Conservation (phyloP, 2,113 vertebrate species). For the Chunga burmeisteri region DNA sequence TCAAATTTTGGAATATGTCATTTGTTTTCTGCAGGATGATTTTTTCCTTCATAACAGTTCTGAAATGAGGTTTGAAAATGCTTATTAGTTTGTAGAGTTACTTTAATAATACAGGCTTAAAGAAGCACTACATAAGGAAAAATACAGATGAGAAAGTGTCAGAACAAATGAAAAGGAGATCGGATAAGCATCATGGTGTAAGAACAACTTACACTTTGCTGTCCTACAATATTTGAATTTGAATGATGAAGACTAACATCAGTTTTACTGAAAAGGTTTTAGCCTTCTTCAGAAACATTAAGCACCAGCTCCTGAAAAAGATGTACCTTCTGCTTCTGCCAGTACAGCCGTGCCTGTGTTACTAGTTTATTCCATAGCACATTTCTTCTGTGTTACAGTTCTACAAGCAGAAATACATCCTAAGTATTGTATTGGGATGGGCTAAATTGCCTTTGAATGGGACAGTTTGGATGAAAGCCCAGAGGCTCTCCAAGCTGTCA, state of each 20-base stretch:
- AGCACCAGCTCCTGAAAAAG: background rate
- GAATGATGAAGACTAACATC: background rate
- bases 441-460: background rate
- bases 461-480: background rate
- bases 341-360: background rate
- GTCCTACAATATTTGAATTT: background rate
- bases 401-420: background rate
- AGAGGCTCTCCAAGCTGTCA: background rate
- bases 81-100: background rate
- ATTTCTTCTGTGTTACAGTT: background rate
- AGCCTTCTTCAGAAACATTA: background rate
- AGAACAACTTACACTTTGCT: background rate
- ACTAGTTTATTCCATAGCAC: background rate
- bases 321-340: background rate
- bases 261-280: background rate
- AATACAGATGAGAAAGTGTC: background rate
- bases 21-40: background rate
- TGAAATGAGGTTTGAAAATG: background rate
- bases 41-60: background rate
- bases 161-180: background rate
- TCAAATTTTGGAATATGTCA: background rate
- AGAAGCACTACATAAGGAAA: background rate
- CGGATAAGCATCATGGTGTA: background rate
- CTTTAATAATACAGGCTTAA: background rate
- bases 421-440: background rate